Evolutionary conservation across 1,140 invertebrate genomes (phyloP), one percentile per base, ranked within the genome.

Genomic region (Chrysopa pallens): DNA sequence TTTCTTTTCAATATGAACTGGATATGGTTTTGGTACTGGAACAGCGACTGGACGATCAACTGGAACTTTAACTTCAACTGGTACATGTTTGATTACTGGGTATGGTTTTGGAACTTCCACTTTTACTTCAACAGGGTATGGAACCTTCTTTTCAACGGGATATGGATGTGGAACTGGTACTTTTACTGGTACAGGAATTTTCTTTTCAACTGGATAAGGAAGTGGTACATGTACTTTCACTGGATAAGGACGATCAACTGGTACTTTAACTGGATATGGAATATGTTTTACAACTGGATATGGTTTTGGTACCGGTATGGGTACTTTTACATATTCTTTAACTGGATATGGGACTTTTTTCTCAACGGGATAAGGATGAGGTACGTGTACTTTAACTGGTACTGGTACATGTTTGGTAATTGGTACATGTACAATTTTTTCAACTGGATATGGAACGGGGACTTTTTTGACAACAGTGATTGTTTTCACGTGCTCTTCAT

Each of bases 391-490:
- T 50, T 72, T 70, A 29, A 74, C 69, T 40, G 67, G 77, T 35
- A 67, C 63, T 9, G 70, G 76, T 4, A 80, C 66, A 48, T 71
- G 72, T 52, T 80, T 79, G 48, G 75, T 72, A 1, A 78, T 74
- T 38, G 71, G 71, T 40, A 58, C 60, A 36, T 65, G 70, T 42
- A 74, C 66, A 46, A 66, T 63, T 54, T 73, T 74, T 45, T 70
- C 69, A 9, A 75, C 70, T 11, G 74, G 74, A 53, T 71, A 69
- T 2, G 73, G 74, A 6, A 72, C 59, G 43, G 69, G 62, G 50
- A 78, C 72, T 52, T 82, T 80, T 59, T 84, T 84, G 33, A 78
- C 69, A 8, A 84, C 64, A 12, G 80, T 84, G 47, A 84, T 63
- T n/a, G 78, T 78, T 60, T 84, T 84, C 40, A 69, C 56, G 49